phyloP scores from a whole-genome alignment of 1,140 invertebrate genomes.

The Bombus cullumanus region DNA sequence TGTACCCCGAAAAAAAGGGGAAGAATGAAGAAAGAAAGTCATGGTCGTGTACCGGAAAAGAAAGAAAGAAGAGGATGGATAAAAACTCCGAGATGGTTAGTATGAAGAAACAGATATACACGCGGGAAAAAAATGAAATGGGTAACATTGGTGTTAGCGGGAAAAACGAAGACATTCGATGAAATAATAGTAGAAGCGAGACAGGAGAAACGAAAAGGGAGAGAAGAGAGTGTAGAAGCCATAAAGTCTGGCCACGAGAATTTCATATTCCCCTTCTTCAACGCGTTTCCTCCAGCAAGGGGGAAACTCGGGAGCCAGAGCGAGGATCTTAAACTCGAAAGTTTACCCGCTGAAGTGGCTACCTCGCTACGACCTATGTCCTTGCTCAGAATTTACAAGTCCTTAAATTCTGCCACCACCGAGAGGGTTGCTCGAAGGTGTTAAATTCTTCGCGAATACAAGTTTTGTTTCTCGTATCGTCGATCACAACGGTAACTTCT shows the following conservation, averaged over 20 bases:
- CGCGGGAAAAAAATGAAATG: not conserved
- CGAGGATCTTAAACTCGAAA: conserved; percentile 66
- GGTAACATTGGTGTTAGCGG: not conserved
- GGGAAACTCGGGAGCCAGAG: conserved; percentile 1
- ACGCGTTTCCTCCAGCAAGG: conserved; percentile 17
- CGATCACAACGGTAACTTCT: too few species aligned
- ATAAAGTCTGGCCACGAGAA: conserved; percentile 60
- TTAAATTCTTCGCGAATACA: conserved; percentile 37
- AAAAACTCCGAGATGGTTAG: not conserved
- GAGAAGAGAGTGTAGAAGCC: conserved; percentile 38
- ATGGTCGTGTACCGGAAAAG: not conserved
- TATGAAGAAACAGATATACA: conserved; percentile 2
- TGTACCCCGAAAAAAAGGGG: not conserved
- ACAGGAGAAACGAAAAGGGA: not conserved
- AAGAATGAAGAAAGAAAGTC: not conserved
- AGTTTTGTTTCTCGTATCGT: conserved; percentile 13
- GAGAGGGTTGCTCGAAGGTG: conserved; percentile 45
- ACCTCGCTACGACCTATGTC: conserved; percentile 46
- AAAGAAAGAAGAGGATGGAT: not conserved
- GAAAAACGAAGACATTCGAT: not conserved
- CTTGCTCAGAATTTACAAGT: conserved; percentile 59
- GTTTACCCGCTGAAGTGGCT: conserved; percentile 63
- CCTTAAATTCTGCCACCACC: conserved; percentile 52
- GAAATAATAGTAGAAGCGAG: conserved; percentile 3
- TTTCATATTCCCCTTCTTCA: conserved; percentile 61